Conservation (phyloP, 2,113 vertebrate species). For the Physeter macrocephalus region DNA sequence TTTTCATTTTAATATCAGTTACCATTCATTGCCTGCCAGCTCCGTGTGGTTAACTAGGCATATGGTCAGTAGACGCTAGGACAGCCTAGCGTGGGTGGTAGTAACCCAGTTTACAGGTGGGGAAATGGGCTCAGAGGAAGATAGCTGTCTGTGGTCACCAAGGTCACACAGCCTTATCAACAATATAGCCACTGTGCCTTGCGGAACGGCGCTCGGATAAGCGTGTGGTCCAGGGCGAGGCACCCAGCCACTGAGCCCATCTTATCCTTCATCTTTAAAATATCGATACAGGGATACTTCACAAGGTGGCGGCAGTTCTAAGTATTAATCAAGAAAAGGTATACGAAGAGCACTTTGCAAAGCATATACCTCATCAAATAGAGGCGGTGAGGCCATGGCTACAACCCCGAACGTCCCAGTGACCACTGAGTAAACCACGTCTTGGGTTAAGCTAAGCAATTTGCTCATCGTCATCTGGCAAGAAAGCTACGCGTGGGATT, state of each 20-base stretch:
- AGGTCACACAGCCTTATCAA: neutral
- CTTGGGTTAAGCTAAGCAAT: neutral
- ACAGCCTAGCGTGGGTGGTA: rapidly evolving
- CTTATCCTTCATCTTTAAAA: neutral
- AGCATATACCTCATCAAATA: rapidly evolving
- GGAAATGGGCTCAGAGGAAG: neutral
- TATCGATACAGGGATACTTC: rapidly evolving
- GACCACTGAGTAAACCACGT: neutral
- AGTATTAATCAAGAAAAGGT: rapidly evolving
- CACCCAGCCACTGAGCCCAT: neutral
- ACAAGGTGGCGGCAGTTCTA: rapidly evolving
- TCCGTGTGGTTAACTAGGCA: rapidly evolving
- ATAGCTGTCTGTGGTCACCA: no score
- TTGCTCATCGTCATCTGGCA: neutral
- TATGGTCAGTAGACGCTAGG: neutral
- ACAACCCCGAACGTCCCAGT: rapidly evolving
- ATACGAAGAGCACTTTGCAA: rapidly evolving
- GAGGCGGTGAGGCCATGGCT: rapidly evolving
- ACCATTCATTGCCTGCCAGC: rapidly evolving
- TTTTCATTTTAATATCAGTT: rapidly evolving
- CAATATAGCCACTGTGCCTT: rapidly evolving
- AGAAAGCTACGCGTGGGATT: neutral
- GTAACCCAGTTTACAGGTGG: neutral
- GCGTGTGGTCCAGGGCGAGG: rapidly evolving
- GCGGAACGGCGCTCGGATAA: no score